Evolutionary conservation across 1,140 invertebrate genomes (phyloP).

Genomic region (Drosophila serrata): DNA sequence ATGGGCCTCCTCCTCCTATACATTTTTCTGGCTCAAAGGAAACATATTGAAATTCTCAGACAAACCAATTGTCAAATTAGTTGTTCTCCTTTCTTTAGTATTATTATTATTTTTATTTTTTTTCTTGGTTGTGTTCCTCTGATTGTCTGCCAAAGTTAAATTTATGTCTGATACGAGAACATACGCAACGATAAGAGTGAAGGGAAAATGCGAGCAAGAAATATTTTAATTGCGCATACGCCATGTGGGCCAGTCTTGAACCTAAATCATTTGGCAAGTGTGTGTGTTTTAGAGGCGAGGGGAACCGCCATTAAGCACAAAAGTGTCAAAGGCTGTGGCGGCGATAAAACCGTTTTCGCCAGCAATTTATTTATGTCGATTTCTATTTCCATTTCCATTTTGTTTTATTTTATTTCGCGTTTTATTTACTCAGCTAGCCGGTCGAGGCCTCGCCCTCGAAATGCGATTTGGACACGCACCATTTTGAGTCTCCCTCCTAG

Average conservation of each 20-base stretch:
- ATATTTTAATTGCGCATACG: conserved; percentile 77
- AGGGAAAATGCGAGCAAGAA: conserved; percentile 41
- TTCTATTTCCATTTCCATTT: conserved; percentile 59
- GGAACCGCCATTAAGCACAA: conserved; percentile 49
- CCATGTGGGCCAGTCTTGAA: conserved; percentile 42
- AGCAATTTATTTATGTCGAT: conserved; percentile 74
- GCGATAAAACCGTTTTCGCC: conserved; percentile 69
- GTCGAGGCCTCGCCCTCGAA: conserved; percentile 52
- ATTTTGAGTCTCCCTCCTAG: conserved; percentile 38
- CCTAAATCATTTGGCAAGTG: conserved; percentile 45
- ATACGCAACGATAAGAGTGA: background rate
- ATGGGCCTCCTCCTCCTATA: conserved; percentile 15
- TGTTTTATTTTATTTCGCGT: conserved; percentile 63
- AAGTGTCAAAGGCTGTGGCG: conserved; percentile 74
- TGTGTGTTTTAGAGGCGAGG: conserved; percentile 7
- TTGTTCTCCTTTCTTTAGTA: conserved; percentile 14
- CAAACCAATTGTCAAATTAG: conserved; percentile 71
- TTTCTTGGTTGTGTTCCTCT: background rate
- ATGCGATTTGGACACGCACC: conserved; percentile 75
- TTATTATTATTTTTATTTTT: background rate
- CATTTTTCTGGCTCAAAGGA: conserved; percentile 5
- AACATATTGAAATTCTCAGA: conserved; percentile 79
- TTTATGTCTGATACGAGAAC: conserved; percentile 51
- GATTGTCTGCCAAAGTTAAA: conserved; percentile 46
- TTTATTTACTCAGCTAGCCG: conserved; percentile 55